Conservation (phyloP, 2,113 vertebrate genomes). For the Alethe diademata region DNA sequence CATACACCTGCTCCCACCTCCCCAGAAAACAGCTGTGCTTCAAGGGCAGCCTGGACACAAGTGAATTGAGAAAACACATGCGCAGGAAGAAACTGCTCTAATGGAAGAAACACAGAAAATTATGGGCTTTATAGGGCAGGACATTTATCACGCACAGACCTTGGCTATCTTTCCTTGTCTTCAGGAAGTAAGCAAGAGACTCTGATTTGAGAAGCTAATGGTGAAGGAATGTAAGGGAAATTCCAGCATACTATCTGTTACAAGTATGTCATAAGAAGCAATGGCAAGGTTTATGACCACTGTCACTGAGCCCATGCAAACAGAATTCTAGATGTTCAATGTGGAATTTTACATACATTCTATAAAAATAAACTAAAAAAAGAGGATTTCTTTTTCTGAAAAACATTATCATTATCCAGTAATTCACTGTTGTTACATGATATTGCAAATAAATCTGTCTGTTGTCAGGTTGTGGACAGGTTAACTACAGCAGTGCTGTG, state of each 20-base stretch:
- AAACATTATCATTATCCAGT: background rate
- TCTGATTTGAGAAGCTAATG: background rate
- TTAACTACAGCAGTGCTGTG: background rate
- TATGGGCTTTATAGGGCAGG: background rate
- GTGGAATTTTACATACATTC: background rate
- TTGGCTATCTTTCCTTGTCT: background rate
- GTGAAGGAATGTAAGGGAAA: background rate
- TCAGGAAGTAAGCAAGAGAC: background rate
- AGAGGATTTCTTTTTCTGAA: background rate
- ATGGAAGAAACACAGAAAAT: background rate
- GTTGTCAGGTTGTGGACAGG: background rate
- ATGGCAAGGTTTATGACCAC: background rate
- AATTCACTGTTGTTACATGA: background rate
- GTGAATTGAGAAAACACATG: background rate
- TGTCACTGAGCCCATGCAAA: background rate
- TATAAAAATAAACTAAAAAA: background rate
- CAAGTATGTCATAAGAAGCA: background rate
- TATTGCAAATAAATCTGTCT: background rate
- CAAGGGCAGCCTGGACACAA: background rate
- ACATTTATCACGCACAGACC: background rate
- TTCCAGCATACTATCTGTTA: background rate
- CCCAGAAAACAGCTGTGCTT: background rate
- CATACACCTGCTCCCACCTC: background rate
- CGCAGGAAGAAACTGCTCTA: background rate
- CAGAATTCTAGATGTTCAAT: background rate